phyloP scores from a whole-genome alignment of 2,888 invertebrate species.

The Eudemis profundana region DNA sequence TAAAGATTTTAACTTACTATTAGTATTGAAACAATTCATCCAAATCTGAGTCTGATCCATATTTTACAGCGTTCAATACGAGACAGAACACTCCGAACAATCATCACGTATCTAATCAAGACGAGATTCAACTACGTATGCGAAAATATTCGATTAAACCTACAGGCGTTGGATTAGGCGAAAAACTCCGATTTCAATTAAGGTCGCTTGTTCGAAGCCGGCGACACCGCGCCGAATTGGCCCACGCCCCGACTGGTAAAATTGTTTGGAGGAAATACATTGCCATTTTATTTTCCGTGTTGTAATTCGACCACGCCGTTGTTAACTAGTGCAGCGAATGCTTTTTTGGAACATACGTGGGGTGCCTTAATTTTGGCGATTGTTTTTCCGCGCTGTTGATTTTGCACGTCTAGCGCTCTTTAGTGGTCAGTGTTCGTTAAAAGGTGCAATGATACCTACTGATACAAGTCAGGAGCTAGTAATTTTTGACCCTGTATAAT shows the following conservation, averaged over 20 bases:
- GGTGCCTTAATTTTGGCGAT: conserved; percentile 65
- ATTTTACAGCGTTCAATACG: neutral
- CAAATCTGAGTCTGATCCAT: neutral
- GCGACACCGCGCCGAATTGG: conserved; percentile 66
- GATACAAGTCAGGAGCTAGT: neutral
- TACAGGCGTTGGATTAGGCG: conserved; percentile 62
- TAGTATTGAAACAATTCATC: no score
- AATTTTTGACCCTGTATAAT: no score
- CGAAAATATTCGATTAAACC: conserved; percentile 56
- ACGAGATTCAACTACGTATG: conserved; percentile 33
- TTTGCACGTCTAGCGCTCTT: conserved; percentile 35
- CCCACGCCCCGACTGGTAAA: conserved; percentile 56
- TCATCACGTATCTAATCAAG: conserved; percentile 38
- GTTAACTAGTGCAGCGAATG: conserved; percentile 67
- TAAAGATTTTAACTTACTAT: no score
- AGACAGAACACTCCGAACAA: neutral
- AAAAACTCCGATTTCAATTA: conserved; percentile 81
- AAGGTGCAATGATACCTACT: neutral
- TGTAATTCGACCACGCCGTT: conserved; percentile 60
- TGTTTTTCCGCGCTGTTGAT: conserved; percentile 50
- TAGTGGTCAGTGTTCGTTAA: conserved; percentile 3
- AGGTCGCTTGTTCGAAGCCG: conserved; percentile 69
- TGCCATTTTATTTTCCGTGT: conserved; percentile 64
- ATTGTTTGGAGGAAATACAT: conserved; percentile 55
- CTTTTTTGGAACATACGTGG: conserved; percentile 63